Base-by-base conservation (phyloP, 2,888 invertebrate genomes). In the Eristalinus aeneus region DNA sequence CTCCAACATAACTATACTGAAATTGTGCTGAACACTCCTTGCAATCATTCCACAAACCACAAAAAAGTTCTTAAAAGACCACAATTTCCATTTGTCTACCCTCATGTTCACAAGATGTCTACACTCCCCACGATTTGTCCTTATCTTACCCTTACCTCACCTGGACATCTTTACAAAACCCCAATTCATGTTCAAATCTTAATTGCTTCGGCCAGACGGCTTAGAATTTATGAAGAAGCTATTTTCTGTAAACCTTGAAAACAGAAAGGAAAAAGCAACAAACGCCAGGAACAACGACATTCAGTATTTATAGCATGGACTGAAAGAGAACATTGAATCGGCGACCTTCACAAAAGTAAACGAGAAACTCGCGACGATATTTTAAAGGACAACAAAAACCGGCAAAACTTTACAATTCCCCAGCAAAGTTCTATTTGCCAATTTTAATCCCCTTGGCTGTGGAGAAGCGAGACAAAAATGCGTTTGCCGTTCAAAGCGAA, bases 341-440 rank as follows among this genome's bases (percentile, higher is more conserved):
- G 16, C 23, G 54, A 56, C 72, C 61, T 63, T 27, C 27, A 27
- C 2, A n/a, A 27, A 27, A 27, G 27, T 3, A 27, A 27, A 5
- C 53, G 1, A 36, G 16, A 36, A 58, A 69, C 27, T 36, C 36
- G 22, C 56, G 68, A 68, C 34, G 54, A 56, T 58, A 23, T 68
- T 58, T 69, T 2, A 23, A 46, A 27, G 11, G n/a, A 61, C n/a
- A 53, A 34, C 2, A 64, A 27, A 64, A 56, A 34, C 20, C 36
- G 16, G 54, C 73, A 64, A 54, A 56, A 27, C 73, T 23, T 23
- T 12, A 73, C 63, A 73, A 64, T 53, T 64, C 23, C 63, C 34
- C 34, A 54, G 64, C 73, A 27, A 64, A 73, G 64, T 36, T 64
- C 64, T 36, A 64, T 64, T 56, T 36, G 54, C 64, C 63, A 73